Evolutionary conservation across 2,113 vertebrate species (phyloP).

Genomic region (Speoplatyrhinus poulsoni): DNA sequence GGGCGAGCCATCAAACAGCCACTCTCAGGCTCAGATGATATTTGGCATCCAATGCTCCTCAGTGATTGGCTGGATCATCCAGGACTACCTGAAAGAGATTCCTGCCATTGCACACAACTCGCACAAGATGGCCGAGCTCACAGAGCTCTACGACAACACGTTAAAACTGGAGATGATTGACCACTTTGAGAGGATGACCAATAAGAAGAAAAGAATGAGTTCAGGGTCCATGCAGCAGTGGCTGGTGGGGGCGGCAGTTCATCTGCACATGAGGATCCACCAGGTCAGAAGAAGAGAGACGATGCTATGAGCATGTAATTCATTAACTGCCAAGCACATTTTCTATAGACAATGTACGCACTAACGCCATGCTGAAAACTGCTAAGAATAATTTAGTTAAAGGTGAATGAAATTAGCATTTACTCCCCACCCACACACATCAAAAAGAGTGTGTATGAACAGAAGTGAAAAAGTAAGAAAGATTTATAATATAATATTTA

Average conservation of each 20-base stretch:
- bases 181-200: slow-evolving; percentile 72
- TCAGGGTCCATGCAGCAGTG: slow-evolving; percentile 71
- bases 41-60: slow-evolving; percentile 70
- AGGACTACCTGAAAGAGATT: slow-evolving; percentile 63
- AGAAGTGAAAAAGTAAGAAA: too few species aligned
- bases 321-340: neutral
- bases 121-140: slow-evolving; percentile 66
- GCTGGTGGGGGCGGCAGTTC: slow-evolving; percentile 73
- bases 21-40: slow-evolving; percentile 36
- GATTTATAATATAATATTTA: too few species aligned
- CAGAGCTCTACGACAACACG: slow-evolving; percentile 68
- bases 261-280: slow-evolving; percentile 77
- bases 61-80: slow-evolving; percentile 62
- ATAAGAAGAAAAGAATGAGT: slow-evolving; percentile 60
- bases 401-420: too few species aligned
- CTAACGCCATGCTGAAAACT: too few species aligned
- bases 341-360: neutral
- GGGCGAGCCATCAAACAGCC: neutral
- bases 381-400: too few species aligned
- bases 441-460: too few species aligned
- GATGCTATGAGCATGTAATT: neutral
- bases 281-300: slow-evolving; percentile 48
- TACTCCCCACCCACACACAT: too few species aligned
- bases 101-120: slow-evolving; percentile 53
- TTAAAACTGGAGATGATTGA: slow-evolving; percentile 71